A percentile compares a stretch with the other conserved stretches of the same genome.
phyloP scores from a whole-genome alignment of 2,888 invertebrate species.

The Volucella bombylans region DNA sequence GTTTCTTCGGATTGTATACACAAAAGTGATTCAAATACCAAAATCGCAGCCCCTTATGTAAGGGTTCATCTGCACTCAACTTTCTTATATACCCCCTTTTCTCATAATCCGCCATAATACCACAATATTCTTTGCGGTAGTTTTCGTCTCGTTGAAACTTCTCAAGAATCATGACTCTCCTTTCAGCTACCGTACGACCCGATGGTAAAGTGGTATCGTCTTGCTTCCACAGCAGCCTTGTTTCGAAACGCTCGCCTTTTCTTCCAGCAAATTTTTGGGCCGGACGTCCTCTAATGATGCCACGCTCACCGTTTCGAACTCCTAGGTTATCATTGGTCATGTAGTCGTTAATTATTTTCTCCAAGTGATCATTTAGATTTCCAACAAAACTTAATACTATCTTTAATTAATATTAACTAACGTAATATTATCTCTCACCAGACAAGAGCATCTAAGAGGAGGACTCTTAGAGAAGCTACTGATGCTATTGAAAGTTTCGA shows the following conservation, averaged over 20 bases:
- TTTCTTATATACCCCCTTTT: slow-evolving; percentile 73
- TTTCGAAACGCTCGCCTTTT: slow-evolving; percentile 31
- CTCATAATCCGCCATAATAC: slow-evolving; percentile 65
- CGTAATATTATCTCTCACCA: too few relatives aligned
- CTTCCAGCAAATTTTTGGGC: slow-evolving; percentile 23
- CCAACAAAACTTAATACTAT: too few relatives aligned
- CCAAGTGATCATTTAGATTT: slow-evolving; percentile 18
- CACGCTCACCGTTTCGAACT: slow-evolving; percentile 2
- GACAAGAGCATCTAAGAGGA: too few relatives aligned
- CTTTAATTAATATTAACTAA: too few relatives aligned
- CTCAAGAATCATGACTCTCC: slow-evolving; percentile 64
- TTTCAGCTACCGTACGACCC: slow-evolving; percentile 64
- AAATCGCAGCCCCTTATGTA: slow-evolving; percentile 8
- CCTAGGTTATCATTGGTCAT: slow-evolving; percentile 2
- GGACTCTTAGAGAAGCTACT: too few relatives aligned
- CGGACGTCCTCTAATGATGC: slow-evolving; percentile 3
- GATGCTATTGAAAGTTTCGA: too few relatives aligned
- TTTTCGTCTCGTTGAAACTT: slow-evolving; percentile 55
- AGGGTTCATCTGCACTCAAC: slow-evolving; percentile 55
- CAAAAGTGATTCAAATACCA: slow-evolving; percentile 76
- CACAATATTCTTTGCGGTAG: slow-evolving; percentile 53
- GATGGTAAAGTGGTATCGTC: slow-evolving; percentile 21
- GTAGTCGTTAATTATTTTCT: not conserved
- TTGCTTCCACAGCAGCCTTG: slow-evolving; percentile 48
- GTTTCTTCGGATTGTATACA: slow-evolving; percentile 75